A percentile compares a stretch with the other conserved stretches of the same genome.
phyloP scores from a whole-genome alignment of 2,113 vertebrate genomes.

The Trematocara zebra region DNA sequence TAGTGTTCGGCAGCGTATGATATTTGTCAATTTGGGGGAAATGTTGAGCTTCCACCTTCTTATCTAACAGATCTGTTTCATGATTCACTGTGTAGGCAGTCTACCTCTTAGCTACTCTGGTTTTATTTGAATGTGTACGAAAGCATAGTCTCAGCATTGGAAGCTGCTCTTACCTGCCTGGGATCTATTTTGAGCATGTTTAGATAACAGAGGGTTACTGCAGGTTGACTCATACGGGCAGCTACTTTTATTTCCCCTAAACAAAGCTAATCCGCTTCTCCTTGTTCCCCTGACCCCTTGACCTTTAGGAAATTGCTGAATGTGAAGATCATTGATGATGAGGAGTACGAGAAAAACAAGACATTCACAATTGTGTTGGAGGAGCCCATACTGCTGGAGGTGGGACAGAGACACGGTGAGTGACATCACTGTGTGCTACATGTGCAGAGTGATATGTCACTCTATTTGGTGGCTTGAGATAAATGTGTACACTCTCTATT shows the following conservation, averaged over 20 bases:
- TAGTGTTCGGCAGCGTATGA: not conserved
- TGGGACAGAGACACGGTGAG: conserved; percentile 76
- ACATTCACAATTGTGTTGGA: conserved; percentile 78
- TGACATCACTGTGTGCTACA: not conserved
- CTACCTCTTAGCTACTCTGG: not conserved
- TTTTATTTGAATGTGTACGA: not conserved
- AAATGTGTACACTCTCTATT: not conserved
- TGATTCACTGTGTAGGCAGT: conserved; percentile 39
- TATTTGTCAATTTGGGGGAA: not conserved
- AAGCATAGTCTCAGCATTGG: not conserved
- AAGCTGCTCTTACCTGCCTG: not conserved
- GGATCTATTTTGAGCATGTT: not conserved
- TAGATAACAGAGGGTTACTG: not conserved
- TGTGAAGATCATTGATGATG: conserved; percentile 82
- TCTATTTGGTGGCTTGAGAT: not conserved
- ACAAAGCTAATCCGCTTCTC: not conserved
- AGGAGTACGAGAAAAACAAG: conserved; percentile 86
- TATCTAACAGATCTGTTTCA: conserved; percentile 29
- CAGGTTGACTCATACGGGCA: not conserved
- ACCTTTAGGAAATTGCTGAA: conserved; percentile 76
- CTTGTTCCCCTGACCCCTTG: not conserved
- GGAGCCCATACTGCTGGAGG: conserved; percentile 76
- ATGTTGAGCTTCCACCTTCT: conserved; percentile 2
- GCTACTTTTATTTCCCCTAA: not conserved
- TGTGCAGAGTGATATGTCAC: not conserved